Evolutionary conservation across 2,797 vertebrate genomes (phyloP).

Genomic region (Enteromius unitaeniatus): DNA sequence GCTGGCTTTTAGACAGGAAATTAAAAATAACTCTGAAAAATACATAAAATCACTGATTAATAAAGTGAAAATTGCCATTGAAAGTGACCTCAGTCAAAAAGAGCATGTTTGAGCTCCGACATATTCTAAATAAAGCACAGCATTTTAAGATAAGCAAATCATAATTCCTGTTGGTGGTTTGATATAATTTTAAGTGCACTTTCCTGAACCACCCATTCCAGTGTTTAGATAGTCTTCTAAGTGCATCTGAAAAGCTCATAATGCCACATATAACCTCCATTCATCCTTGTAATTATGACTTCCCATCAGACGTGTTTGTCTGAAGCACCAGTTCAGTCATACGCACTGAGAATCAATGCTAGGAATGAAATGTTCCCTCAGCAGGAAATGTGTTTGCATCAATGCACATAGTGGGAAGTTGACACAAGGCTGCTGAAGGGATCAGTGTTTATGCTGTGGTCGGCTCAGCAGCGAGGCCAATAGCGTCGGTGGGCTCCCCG

Average conservation of each 20-base stretch:
- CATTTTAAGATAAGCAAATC: conserved; percentile 15
- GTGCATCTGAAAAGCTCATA: conserved; percentile 17
- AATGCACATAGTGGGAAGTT: conserved; percentile 73
- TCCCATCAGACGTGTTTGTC: conserved; percentile 27
- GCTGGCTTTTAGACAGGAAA: conserved; percentile 73
- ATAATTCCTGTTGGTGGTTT: neutral
- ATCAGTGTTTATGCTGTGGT: conserved; percentile 76
- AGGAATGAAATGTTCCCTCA: conserved; percentile 59
- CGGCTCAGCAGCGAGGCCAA: conserved; percentile 59
- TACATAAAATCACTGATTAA: conserved; percentile 66
- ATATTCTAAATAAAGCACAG: conserved; percentile 15
- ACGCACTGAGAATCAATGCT: neutral
- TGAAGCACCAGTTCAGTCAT: conserved; percentile 24
- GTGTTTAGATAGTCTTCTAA: conserved; percentile 22
- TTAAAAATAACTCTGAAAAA: conserved; percentile 72
- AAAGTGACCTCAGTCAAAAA: neutral
- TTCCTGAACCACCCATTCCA: neutral
- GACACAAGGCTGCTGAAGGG: conserved; percentile 67
- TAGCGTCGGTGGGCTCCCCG: conserved; percentile 48
- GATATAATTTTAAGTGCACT: neutral
- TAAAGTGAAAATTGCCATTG: conserved; percentile 70
- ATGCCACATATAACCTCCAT: conserved; percentile 12
- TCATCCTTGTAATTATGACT: conserved; percentile 26
- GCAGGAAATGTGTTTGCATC: conserved; percentile 73
- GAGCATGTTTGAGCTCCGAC: conserved; percentile 5